These are phyloP conservation scores for Hypolimnas misippus DNA, from an alignment of 2,888 invertebrate genomes.

Conservation along the genomic window DNA sequence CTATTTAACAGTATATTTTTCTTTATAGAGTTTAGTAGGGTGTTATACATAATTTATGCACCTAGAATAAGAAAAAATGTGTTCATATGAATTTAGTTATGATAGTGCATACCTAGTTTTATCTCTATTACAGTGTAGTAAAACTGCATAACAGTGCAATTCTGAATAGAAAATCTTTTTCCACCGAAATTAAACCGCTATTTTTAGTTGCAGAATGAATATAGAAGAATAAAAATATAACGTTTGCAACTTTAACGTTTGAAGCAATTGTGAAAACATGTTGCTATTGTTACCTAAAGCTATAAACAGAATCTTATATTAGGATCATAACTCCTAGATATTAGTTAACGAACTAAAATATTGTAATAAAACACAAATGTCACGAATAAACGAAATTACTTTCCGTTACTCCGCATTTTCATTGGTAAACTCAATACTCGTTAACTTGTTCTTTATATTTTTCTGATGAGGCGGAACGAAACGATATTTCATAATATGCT, in stretches of 20 bases:
- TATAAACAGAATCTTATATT: slow-evolving; percentile 35
- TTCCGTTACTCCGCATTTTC: slow-evolving; percentile 50
- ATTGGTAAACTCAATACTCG: background rate
- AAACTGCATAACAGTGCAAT: slow-evolving; percentile 78
- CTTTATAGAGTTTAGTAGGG: slow-evolving; percentile 63
- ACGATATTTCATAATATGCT: no score
- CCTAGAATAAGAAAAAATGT: slow-evolving; percentile 80
- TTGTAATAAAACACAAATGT: slow-evolving; percentile 46
- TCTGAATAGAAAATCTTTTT: slow-evolving; percentile 48
- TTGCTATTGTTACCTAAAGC: slow-evolving; percentile 38
- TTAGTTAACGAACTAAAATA: slow-evolving; percentile 40
- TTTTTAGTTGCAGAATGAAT: slow-evolving; percentile 31
- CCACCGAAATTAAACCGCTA: slow-evolving; percentile 37
- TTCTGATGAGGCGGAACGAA: background rate
- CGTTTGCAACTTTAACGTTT: slow-evolving; percentile 27
- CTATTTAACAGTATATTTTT: slow-evolving; percentile 31
- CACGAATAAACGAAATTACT: slow-evolving; percentile 68
- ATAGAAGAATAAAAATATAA: slow-evolving; percentile 15
- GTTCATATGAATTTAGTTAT: slow-evolving; percentile 81
- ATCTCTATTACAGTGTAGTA: slow-evolving; percentile 59
- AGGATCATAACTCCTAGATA: slow-evolving; percentile 36
- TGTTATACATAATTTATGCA: slow-evolving; percentile 66
- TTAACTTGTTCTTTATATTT: background rate
- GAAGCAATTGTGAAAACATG: slow-evolving; percentile 35
- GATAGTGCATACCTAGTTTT: slow-evolving; percentile 71